Evolutionary conservation across 2,888 invertebrate genomes (phyloP), one percentile per base, ranked within the genome.

Genomic region (Tanaodytes sp.): DNA sequence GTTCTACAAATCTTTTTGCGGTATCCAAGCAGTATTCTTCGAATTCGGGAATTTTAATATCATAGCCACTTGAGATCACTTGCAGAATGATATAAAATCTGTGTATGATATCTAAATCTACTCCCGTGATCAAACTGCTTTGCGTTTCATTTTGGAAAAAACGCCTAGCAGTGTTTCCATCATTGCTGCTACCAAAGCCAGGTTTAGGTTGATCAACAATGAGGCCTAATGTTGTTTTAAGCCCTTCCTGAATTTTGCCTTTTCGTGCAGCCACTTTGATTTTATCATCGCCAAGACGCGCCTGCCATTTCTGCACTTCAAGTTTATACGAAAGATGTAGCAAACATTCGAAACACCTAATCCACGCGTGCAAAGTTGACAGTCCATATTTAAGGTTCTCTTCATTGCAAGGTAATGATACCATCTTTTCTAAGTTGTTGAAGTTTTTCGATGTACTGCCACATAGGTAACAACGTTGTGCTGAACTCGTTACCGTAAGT

Each of bases 381-480:
- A 51, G 5, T 9, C 51, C 37, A 4, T 23, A 37, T 11, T 12
- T 2, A 6, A n/a, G n/a, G 11, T 58, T 18, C 15, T 64, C 23
- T 63, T 52, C 20, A 15, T 18, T 57, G 31, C 18, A 46, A 27
- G 27, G 27, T 27, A 27, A 27, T 9, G 27, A 27, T 9, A 27
- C 9, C 27, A 27, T 27, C 9, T 27, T 27, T 4, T 27, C 27
- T 27, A 73, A 45, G 48, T 69, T 42, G 30, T 72, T 73, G n/a
- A 73, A 70, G 11, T 70, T 48, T 43, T 66, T 67, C 6, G 65
- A 68, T 46, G 68, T 68, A 18, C 51, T 54, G 5, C 57, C 49
- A 37, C 74, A 74, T 36, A 73, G 15, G 33, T 72, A 72, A 51
- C 72, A 73, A 27, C 73, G 58, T 48, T 55, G 61, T 36, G 72